Percentiles rank a stretch among this genome's conserved stretches.
Conservation (phyloP, 2,888 invertebrate species). For the Mesorhabditis belari region DNA sequence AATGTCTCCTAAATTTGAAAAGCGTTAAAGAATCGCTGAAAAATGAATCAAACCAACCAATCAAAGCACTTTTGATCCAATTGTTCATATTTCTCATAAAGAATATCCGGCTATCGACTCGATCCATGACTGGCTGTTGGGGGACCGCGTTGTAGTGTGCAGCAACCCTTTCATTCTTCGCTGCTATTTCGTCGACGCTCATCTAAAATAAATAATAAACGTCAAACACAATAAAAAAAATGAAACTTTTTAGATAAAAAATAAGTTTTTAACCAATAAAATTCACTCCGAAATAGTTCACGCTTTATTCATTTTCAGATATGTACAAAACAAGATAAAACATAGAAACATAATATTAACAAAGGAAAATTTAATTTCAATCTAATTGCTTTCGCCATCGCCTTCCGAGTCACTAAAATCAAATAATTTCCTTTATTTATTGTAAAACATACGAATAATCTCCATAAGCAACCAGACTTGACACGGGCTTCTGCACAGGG, state of each 20-base stretch:
- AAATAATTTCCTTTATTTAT: neutral
- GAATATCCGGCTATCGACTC: constrained; percentile 82
- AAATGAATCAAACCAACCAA: constrained; percentile 63
- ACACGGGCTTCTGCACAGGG: neutral
- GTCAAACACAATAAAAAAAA: neutral
- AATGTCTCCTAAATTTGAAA: constrained; percentile 24
- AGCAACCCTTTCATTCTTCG: constrained; percentile 68
- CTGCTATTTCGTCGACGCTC: no score
- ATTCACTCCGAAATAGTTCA: no score
- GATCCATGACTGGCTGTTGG: constrained; percentile 72
- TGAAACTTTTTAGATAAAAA: no score
- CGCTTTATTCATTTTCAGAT: no score
- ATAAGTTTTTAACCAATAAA: no score
- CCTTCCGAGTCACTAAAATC: neutral
- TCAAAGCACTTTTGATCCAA: constrained; percentile 93
- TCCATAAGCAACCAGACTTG: neutral
- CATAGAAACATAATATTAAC: no score
- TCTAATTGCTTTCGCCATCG: no score
- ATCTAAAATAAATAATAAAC: constrained; percentile 12
- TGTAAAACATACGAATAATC: neutral
- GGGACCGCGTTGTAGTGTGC: constrained; percentile 85
- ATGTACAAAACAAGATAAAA: no score
- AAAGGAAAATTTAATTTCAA: no score
- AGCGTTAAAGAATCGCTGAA: neutral
- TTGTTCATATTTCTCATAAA: constrained; percentile 95